These are phyloP conservation scores for Centrocercus urophasianus DNA, from an alignment of 2,113 vertebrate genomes.

Conservation along the genomic window DNA sequence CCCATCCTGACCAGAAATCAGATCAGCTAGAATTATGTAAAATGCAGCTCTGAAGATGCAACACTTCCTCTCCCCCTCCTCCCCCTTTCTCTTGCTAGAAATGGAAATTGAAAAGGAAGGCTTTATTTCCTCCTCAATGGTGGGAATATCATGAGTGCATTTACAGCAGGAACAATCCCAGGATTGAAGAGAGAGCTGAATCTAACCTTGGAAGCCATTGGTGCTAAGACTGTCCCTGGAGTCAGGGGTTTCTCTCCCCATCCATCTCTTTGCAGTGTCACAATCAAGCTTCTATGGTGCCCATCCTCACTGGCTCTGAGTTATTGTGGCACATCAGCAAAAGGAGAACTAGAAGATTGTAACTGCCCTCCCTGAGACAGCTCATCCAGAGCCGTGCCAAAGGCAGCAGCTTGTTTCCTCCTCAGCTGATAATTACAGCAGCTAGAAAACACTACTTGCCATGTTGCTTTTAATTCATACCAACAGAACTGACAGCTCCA, in stretches of 20 bases:
- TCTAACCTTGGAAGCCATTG: not conserved
- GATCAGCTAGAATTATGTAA: not conserved
- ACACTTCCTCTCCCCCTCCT: not conserved
- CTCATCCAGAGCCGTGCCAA: slow-evolving; percentile 17
- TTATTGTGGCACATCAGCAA: not conserved
- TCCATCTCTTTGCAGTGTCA: not conserved
- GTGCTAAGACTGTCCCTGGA: not conserved
- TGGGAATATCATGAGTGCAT: not conserved
- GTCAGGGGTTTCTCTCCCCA: not conserved
- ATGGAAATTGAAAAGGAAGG: not conserved
- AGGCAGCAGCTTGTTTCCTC: slow-evolving; percentile 1
- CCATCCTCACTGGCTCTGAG: not conserved
- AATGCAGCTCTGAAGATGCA: not conserved
- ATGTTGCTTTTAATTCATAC: slow-evolving; percentile 38
- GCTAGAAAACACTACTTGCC: slow-evolving; percentile 10
- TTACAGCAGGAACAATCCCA: not conserved
- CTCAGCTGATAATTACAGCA: slow-evolving; percentile 10
- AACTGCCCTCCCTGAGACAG: not conserved
- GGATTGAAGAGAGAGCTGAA: not conserved
- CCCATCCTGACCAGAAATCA: not conserved
- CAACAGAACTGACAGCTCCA: slow-evolving; percentile 32
- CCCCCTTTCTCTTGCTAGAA: not conserved
- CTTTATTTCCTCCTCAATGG: not conserved
- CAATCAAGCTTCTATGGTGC: not conserved
- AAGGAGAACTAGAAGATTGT: not conserved